Evolutionary conservation across 2,888 invertebrate species (phyloP).

Genomic region (Schrankia costaestrigalis): DNA sequence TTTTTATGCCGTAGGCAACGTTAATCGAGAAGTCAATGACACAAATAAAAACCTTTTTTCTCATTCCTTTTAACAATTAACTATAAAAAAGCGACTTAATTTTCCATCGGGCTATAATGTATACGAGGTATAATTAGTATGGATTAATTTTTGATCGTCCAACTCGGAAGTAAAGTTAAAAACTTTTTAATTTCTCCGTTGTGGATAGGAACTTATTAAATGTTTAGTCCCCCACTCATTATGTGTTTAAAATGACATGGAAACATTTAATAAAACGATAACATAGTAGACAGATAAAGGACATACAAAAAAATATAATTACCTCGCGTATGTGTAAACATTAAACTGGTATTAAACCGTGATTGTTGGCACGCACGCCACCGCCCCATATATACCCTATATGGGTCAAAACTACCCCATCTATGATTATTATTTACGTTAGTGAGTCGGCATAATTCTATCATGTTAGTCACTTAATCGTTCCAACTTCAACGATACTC

Average conservation of each 20-base stretch:
- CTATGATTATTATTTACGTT: conserved; percentile 52
- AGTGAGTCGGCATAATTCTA: conserved; percentile 49
- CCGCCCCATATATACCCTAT: conserved; percentile 36
- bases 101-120: conserved; percentile 18
- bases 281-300: conserved; percentile 52
- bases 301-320: conserved; percentile 57
- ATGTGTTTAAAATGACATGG: conserved; percentile 39
- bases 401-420: conserved; percentile 47
- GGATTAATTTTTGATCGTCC: conserved; percentile 15
- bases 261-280: conserved; percentile 56
- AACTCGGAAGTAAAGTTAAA: conserved; percentile 9
- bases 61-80: conserved; percentile 35
- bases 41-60: conserved; percentile 38
- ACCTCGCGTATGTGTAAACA: conserved; percentile 65
- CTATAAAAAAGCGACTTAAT: conserved; percentile 25
- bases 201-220: conserved; percentile 20
- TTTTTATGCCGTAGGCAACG: conserved; percentile 45
- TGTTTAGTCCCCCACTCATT: conserved; percentile 15
- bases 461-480: conserved; percentile 41
- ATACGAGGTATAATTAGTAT: conserved; percentile 14
- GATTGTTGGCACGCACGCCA: conserved; percentile 66
- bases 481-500: conserved; percentile 33
- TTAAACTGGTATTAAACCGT: conserved; percentile 56
- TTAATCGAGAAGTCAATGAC: conserved; percentile 43
- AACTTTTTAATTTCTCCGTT: conserved; percentile 20